Conservation (phyloP, 2,888 invertebrate genomes). For the Cepaea hortensis region DNA sequence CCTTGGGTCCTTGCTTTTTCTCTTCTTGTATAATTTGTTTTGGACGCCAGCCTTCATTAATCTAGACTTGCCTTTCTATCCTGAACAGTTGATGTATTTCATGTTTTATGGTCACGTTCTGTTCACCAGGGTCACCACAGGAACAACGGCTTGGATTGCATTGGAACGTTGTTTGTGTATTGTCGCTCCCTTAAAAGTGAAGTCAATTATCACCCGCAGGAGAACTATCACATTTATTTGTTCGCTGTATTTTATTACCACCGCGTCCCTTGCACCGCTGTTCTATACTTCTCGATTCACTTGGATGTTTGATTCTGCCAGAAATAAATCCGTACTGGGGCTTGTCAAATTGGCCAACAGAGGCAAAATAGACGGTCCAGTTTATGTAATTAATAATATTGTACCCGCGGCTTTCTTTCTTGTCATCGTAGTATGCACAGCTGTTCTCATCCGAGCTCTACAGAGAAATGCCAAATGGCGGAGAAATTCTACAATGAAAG, state of each 20-base stretch:
- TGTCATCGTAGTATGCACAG: not conserved
- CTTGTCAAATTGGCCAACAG: not conserved
- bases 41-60: not conserved
- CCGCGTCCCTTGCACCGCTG: not conserved
- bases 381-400: not conserved
- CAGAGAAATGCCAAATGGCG: slow-evolving; percentile 15
- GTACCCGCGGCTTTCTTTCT: not conserved
- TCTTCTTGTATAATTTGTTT: slow-evolving; percentile 1
- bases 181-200: slow-evolving; percentile 1
- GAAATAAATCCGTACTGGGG: no score
- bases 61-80: slow-evolving; percentile 10
- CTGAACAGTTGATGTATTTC: slow-evolving; percentile 10
- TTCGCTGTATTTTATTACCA: not conserved
- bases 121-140: slow-evolving; percentile 1
- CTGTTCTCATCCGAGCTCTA: not conserved
- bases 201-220: not conserved
- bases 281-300: slow-evolving; percentile 9
- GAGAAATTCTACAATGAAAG: no score
- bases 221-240: not conserved
- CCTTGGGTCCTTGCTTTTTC: not conserved
- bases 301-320: not conserved
- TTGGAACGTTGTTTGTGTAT: slow-evolving; percentile 2
- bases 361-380: not conserved
- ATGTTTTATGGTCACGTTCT: not conserved
- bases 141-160: slow-evolving; percentile 10